phyloP scores from a whole-genome alignment of 2,797 vertebrate species.

The Anomalospiza imberbis region DNA sequence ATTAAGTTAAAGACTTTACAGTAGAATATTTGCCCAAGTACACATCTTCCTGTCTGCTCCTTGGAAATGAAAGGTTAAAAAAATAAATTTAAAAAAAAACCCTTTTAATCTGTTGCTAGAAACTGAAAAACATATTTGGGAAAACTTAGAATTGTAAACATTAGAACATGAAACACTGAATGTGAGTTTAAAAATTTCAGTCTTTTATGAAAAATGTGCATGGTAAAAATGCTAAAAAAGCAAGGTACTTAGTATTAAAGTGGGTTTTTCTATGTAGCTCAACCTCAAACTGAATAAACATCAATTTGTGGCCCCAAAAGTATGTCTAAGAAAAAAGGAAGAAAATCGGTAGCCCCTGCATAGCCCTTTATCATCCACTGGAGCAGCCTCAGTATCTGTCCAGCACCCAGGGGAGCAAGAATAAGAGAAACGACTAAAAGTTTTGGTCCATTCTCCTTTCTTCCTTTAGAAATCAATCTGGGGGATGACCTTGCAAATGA shows the following conservation, averaged over 20 bases:
- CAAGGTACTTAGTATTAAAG: neutral
- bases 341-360: neutral
- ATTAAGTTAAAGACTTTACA: neutral
- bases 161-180: neutral
- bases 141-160: neutral
- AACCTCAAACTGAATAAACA: neutral
- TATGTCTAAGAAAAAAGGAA: neutral
- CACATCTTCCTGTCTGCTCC: neutral
- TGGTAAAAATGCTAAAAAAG: neutral
- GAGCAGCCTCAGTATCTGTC: neutral
- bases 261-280: neutral
- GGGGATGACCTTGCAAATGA: neutral
- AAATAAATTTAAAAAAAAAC: accelerated
- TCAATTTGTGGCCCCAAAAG: neutral
- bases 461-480: neutral
- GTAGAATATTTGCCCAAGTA: neutral
- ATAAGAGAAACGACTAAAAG: neutral
- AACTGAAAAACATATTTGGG: neutral
- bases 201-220: neutral
- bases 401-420: neutral
- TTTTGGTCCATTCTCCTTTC: neutral
- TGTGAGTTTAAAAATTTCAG: neutral
- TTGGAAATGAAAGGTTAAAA: neutral
- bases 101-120: neutral
- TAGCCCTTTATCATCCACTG: neutral